Conservation (phyloP, 1,140 invertebrate species). For the Frieseomelitta varia region DNA sequence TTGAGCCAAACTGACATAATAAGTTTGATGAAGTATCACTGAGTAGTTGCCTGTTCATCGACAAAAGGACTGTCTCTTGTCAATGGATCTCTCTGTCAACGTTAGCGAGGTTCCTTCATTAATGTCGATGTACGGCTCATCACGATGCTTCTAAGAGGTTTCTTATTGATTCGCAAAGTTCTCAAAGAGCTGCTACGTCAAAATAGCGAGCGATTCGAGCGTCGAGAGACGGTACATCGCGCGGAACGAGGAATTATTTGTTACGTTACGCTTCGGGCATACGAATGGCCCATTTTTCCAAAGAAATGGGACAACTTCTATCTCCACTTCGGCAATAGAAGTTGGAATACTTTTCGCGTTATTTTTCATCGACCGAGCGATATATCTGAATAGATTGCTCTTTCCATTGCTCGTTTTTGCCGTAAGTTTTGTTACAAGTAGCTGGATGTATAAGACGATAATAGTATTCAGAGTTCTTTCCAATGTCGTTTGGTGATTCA, state of each 20-base stretch:
- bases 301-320: not conserved
- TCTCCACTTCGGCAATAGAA: not conserved
- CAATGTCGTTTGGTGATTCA: not conserved
- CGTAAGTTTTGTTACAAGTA: not conserved
- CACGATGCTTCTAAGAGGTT: conserved; percentile 55
- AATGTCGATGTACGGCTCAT: conserved; percentile 48
- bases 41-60: conserved; percentile 41
- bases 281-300: not conserved
- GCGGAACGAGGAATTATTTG: not conserved
- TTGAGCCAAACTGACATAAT: conserved; percentile 54
- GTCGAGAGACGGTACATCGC: not conserved
- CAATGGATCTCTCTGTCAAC: conserved; percentile 28
- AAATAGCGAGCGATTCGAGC: not conserved
- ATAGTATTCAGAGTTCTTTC: not conserved
- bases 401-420: too few species aligned
- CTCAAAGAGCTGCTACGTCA: conserved; percentile 25
- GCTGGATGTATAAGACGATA: not conserved
- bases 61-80: conserved; percentile 46
- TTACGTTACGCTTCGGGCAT: not conserved
- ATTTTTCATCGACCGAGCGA: not conserved
- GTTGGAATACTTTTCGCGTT: not conserved
- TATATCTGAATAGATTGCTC: not conserved
- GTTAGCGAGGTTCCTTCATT: conserved; percentile 52
- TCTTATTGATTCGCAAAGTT: conserved; percentile 60
- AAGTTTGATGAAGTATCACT: conserved; percentile 66